A percentile compares a stretch with the other conserved stretches of the same genome.
Conservation (phyloP, 2,888 invertebrate genomes). For the Cephus runcator region DNA sequence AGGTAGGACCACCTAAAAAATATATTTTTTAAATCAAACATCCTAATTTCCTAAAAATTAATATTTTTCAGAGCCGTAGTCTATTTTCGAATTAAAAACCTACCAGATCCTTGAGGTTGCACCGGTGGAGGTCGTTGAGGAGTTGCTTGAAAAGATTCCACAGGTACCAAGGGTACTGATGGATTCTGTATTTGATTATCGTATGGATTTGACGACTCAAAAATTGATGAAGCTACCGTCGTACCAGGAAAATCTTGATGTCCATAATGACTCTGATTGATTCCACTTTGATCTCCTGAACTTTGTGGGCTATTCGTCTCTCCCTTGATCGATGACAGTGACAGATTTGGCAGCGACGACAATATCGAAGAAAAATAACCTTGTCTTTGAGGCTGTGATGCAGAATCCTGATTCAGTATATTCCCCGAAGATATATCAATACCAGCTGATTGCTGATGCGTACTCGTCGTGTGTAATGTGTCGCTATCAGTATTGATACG, state of each 20-base stretch:
- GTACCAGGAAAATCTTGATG: background rate
- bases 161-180: background rate
- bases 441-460: slow-evolving; percentile 9
- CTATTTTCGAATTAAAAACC: background rate
- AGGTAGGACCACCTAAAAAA: slow-evolving; percentile 44
- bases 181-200: background rate
- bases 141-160: background rate
- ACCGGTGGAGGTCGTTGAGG: background rate
- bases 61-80: background rate
- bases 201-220: background rate
- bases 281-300: slow-evolving; percentile 4
- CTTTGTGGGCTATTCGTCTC: slow-evolving; percentile 29
- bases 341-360: slow-evolving; percentile 57
- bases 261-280: background rate
- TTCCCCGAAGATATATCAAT: slow-evolving; percentile 7
- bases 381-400: slow-evolving; percentile 27
- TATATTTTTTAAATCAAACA: background rate
- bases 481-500: background rate
- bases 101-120: background rate
- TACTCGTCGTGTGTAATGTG: background rate
- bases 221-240: background rate
- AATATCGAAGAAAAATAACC: slow-evolving; percentile 58
- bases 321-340: slow-evolving; percentile 50
- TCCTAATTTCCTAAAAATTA: background rate
- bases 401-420: slow-evolving; percentile 11